Base-by-base conservation (phyloP, 2,888 invertebrate genomes). In the Eupithecia subfuscata region DNA sequence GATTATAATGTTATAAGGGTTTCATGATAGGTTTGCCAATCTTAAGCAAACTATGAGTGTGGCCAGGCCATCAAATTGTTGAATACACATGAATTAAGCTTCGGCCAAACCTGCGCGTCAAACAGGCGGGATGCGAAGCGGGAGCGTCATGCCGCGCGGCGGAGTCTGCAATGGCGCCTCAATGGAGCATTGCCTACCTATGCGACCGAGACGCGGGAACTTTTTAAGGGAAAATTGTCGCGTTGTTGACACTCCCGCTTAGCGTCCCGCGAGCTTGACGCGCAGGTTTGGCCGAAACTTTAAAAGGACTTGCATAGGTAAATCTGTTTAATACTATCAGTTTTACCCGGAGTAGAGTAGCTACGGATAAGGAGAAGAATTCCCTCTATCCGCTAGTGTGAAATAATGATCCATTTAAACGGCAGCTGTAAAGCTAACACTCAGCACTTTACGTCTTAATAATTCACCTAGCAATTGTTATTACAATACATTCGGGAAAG, bases 351-450 rank as follows among this genome's bases (percentile, higher is more conserved):
- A 67, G 64, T 76, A 74, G 74, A 75, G 79, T 74, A 73, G 77
- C 77, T 77, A 73, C 68, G 73, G 75, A 80, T 76, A 73, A 72
- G 65, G 75, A 76, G 75, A 75, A 77, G 82, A 80, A 84, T 84
- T 85, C 83, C 84, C 84, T 79, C 79, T 78, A 79, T 82, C 81
- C 81, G 22, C 68, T 68, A 78, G 80, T 78, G 74, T 81, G 76
- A 84, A 83, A 81, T 84, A 83, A 85, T 85, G 82, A 85, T 82
- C 81, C 79, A 82, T 84, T 85, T 85, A 81, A 84, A 84, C 79
- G 79, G 77, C 78, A 79, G 83, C 79, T 83, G 84, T 84, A 82
- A 83, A 84, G 82, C 80, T 81, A 78, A 80, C 79, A 79, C 79
- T 83, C 79, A 79, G 82, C 82, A 84, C 80, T 85, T 85, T 80